These are phyloP conservation scores for Drosophila recens DNA, from an alignment of 2,888 invertebrate genomes.

Conservation along the genomic window DNA sequence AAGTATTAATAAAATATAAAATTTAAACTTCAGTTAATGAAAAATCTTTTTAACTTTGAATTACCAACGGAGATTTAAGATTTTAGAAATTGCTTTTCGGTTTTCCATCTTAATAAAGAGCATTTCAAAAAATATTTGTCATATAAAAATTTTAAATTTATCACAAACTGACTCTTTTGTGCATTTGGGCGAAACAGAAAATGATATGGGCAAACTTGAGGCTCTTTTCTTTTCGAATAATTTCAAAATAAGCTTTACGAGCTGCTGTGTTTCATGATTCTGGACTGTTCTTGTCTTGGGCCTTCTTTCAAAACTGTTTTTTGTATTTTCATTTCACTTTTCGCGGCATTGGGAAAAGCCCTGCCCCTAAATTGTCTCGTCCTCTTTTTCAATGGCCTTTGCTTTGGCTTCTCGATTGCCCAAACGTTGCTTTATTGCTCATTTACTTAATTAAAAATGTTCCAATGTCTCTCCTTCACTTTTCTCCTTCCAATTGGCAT, in stretches of 20 bases:
- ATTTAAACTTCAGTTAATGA: no score
- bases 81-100: neutral
- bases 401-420: slow-evolving; percentile 41
- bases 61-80: no score
- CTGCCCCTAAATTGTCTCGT: slow-evolving; percentile 4
- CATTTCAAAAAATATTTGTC: neutral
- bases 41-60: no score
- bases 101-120: neutral
- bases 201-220: neutral
- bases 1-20: no score
- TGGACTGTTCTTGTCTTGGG: neutral
- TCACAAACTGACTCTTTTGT: slow-evolving; percentile 1
- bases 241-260: slow-evolving; percentile 6
- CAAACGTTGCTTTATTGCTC: slow-evolving; percentile 39
- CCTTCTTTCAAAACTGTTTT: neutral
- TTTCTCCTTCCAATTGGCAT: no score
- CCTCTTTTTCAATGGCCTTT: slow-evolving; percentile 24
- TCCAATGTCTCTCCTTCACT: neutral
- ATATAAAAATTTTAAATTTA: neutral
- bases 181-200: neutral
- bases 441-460: slow-evolving; percentile 45
- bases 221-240: slow-evolving; percentile 3
- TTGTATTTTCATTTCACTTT: neutral
- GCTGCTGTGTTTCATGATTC: slow-evolving; percentile 1
- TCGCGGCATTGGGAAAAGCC: neutral